Evolutionary conservation across 2,797 vertebrate species (phyloP), one percentile per base, ranked within the genome.

Genomic region (Falco peregrinus): DNA sequence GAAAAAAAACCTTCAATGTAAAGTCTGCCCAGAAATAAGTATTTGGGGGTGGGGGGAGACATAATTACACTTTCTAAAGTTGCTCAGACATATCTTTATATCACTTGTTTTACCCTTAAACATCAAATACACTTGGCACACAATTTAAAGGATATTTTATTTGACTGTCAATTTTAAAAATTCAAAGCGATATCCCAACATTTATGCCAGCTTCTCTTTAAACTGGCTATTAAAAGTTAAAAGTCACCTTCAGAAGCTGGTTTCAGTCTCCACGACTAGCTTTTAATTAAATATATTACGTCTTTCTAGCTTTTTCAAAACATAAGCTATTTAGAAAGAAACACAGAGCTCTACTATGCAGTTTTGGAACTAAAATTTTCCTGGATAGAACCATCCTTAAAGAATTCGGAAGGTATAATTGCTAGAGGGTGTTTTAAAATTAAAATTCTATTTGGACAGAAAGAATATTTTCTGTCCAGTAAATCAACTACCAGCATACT

Each of bases 31-130:
- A 61, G 19, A 9, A 73, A 18, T 75, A 68, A 79, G 57, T 56
- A 41, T 39, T 33, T 1, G 7, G 16, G 16, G 2, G 4, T 5
- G 1, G 3, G 2, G 2, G 14, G 18, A 17, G 26, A 53, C 2
- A 12, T 25, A 56, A 54, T 4, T 26, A 12, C 24, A 56, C 16
- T 45, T 88, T 8, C 37, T 41, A 86, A 59, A 75, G 75, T 79
- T 84, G 69, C 28, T 57, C 5, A 59, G 13, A 33, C 64, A 25
- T 39, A 57, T 47, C 57, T 43, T 51, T 33, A 7, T 50, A 67
- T 82, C 1, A n/a, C 45, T 81, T 82, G 6, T n/a, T 70, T 54
- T 68, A 76, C 41, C 11, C 20, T 71, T 74, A 87, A 65, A 78
- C 6, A 70, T 12, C 15, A 93, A 77, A 89, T 35, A 26, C 1